Conservation (phyloP, 2,113 vertebrate species). For the Anolis carolinensis region DNA sequence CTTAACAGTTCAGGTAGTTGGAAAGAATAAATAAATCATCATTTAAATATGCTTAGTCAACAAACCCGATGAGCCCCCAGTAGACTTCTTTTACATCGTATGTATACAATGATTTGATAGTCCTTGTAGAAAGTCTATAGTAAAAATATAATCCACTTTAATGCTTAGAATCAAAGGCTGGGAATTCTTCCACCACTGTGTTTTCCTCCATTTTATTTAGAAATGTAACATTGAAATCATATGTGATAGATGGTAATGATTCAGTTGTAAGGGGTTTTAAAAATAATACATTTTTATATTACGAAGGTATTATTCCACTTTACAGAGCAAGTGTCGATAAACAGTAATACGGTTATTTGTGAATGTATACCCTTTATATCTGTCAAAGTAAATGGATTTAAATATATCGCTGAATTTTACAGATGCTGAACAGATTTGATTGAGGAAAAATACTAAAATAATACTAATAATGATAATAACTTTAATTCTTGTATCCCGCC, state of each 20-base stretch:
- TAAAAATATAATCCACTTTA: neutral
- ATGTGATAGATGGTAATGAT: neutral
- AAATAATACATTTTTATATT: neutral
- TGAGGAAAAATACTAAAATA: too few relatives aligned
- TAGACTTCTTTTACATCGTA: too few relatives aligned
- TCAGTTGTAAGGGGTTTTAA: neutral
- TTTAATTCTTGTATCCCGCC: too few relatives aligned
- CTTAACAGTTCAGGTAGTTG: neutral
- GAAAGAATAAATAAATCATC: neutral
- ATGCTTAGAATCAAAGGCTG: neutral
- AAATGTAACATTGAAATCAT: neutral
- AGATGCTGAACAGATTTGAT: too few relatives aligned
- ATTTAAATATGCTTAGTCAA: neutral
- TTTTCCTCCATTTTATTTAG: neutral
- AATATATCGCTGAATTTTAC: too few relatives aligned
- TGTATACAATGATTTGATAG: neutral
- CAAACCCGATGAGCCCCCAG: neutral
- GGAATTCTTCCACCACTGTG: neutral
- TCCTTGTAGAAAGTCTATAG: neutral
- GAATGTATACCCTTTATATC: too few relatives aligned
- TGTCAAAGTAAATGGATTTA: too few relatives aligned
- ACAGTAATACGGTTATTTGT: neutral
- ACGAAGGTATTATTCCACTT: too few relatives aligned
- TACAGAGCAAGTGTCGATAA: too few relatives aligned
- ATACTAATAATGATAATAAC: too few relatives aligned